These are phyloP conservation scores for Bothrops jararaca DNA, from an alignment of 2,113 vertebrate species.

Conservation along the genomic window DNA sequence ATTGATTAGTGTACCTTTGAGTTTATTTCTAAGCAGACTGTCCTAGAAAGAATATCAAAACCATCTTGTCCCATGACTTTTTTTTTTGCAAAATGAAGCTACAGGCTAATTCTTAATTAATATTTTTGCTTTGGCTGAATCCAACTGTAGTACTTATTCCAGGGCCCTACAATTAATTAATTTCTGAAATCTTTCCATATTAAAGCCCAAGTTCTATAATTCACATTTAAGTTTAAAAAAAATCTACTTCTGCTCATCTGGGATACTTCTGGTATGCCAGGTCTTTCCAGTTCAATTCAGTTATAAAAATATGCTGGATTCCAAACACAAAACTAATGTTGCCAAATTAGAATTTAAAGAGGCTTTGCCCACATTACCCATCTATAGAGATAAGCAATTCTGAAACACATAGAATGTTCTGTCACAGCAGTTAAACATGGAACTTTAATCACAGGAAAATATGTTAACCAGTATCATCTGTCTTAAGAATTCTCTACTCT, in stretches of 20 bases:
- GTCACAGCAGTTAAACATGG: background rate
- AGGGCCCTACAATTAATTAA: background rate
- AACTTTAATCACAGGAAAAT: background rate
- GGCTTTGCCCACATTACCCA: background rate
- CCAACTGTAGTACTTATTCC: background rate
- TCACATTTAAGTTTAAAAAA: background rate
- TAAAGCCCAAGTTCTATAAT: background rate
- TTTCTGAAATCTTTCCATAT: background rate
- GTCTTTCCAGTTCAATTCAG: background rate
- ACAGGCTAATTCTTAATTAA: background rate
- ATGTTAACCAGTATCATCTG: background rate
- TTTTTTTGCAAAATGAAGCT: background rate
- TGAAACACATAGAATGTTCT: background rate
- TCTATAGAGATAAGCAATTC: background rate
- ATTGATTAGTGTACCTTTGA: background rate
- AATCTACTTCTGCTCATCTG: background rate
- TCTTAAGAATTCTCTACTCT: background rate
- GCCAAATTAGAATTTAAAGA: background rate
- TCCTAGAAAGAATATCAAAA: background rate
- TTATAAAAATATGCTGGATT: background rate
- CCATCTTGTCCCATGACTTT: background rate
- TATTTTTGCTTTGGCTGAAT: background rate
- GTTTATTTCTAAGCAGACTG: background rate
- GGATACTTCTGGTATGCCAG: background rate
- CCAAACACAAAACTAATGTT: background rate